Percentiles rank a stretch among this genome's conserved stretches.
These are phyloP conservation scores for Oncopodura yosiiana DNA, from an alignment of 1,140 invertebrate species.

Conservation along the genomic window DNA sequence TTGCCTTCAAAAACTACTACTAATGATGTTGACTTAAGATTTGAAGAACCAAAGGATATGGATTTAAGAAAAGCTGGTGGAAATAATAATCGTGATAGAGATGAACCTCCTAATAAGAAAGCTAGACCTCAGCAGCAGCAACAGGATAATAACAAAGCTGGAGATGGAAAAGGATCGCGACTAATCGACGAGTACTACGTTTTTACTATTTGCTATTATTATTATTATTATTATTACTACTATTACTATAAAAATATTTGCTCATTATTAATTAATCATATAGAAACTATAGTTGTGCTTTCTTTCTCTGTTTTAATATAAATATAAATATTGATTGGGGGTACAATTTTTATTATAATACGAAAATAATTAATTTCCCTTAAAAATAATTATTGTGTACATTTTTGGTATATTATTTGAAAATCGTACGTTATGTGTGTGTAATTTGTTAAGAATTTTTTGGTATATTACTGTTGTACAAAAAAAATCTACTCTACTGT, in stretches of 20 bases:
- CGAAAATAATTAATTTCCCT: too few species aligned
- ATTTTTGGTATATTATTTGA: too few species aligned
- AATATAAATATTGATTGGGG: too few species aligned
- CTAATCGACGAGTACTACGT: constrained; percentile 24
- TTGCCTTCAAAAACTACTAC: background rate
- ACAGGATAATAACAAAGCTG: too few species aligned
- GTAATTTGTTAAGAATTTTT: too few species aligned
- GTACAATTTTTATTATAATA: too few species aligned
- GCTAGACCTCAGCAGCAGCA: constrained; percentile 17
- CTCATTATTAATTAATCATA: background rate
- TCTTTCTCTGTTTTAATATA: too few species aligned
- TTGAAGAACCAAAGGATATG: constrained; percentile 20
- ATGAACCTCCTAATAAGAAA: background rate
- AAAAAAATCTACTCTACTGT: too few species aligned
- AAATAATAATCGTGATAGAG: background rate
- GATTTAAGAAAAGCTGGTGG: constrained; percentile 17
- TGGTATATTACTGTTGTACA: too few species aligned
- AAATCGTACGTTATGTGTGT: too few species aligned
- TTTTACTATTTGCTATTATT: constrained; percentile 14
- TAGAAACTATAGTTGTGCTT: background rate
- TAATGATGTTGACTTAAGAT: constrained; percentile 25
- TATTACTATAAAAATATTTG: constrained; percentile 6
- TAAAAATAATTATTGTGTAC: too few species aligned
- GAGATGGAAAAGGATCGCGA: background rate
- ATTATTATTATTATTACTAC: background rate